Evolutionary conservation across 2,888 invertebrate genomes (phyloP).

Genomic region (Euplexia lucipara): DNA sequence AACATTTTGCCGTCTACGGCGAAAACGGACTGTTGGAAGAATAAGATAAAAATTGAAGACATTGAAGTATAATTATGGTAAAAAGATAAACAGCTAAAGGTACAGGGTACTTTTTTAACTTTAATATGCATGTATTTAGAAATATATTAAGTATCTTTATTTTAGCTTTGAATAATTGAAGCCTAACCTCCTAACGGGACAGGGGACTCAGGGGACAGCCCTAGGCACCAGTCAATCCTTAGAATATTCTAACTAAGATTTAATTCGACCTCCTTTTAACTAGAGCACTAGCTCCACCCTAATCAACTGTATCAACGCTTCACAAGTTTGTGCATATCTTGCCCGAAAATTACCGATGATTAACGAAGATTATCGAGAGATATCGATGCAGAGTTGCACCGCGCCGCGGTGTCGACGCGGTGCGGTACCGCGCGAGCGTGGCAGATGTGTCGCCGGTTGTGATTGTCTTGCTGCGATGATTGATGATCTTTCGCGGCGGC

Average conservation of each 20-base stretch:
- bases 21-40: neutral
- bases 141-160: too few species aligned
- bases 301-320: constrained; percentile 21
- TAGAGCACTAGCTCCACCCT: constrained; percentile 21
- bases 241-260: neutral
- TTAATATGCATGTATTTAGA: too few species aligned
- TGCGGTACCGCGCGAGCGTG: constrained; percentile 69
- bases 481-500: constrained; percentile 89
- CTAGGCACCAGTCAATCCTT: neutral
- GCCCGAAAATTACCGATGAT: constrained; percentile 54
- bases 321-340: constrained; percentile 50
- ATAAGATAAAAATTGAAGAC: neutral
- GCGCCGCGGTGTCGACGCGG: constrained; percentile 40
- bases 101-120: too few species aligned
- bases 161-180: too few species aligned
- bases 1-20: neutral
- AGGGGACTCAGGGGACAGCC: too few species aligned
- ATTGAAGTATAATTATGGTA: too few species aligned
- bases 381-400: constrained; percentile 52
- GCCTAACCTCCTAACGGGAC: too few species aligned
- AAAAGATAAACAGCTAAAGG: too few species aligned
- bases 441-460: constrained; percentile 91
- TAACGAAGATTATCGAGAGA: constrained; percentile 49
- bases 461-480: constrained; percentile 91
- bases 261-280: constrained; percentile 14